Base-by-base conservation (phyloP, 2,888 invertebrate genomes). In the Cheilosia scutellata region DNA sequence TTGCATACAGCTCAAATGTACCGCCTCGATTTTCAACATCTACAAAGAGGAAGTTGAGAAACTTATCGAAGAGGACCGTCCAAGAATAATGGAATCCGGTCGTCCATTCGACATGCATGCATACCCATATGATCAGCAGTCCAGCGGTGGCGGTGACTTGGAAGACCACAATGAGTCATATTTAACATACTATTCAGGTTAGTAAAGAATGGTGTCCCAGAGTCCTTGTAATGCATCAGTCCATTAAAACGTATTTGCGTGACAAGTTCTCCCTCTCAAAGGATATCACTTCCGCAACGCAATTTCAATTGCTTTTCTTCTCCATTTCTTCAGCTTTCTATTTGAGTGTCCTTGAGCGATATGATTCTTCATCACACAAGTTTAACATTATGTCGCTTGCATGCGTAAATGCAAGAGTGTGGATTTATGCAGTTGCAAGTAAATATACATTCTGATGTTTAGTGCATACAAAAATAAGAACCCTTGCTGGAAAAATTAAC, bases 61-160 rank as follows among this genome's bases (percentile, higher is more conserved):
- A 87, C 82, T 91, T 47, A 92, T 93, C 62, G 92, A 92, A 79
- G 92, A 93, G 88, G 93, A 92, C 89, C 90, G 91, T 2, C 92
- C 92, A 40, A 89, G 92, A 76, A 92, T 92, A 80, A 90, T 93
- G 89, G 93, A 92, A 57, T 92, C 92, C 0, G 92, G 92, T n/a
- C 89, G 92, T 86, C 92, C 92, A 2, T 91, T 91, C 70, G 91
- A 92, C 74, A 91, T 91, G 76, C 91, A 91, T 75, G 90, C 91
- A 62, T 92, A 91, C 90, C 90, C 91, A 0, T 89, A 91, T 77
- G 91, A 92, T 33, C 89, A 89, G 53, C 90, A 91, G 78, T 87
- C 89, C 7, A 91, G 90, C 68, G 89, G 90, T 4, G 89, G 89
- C 66, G 89, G 90, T 3, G 89, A 89, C 33, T 90, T 90, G 51